Percentiles rank a stretch among this genome's conserved stretches.
phyloP scores from a whole-genome alignment of 2,888 invertebrate genomes.

The Acanthosoma haemorrhoidale region DNA sequence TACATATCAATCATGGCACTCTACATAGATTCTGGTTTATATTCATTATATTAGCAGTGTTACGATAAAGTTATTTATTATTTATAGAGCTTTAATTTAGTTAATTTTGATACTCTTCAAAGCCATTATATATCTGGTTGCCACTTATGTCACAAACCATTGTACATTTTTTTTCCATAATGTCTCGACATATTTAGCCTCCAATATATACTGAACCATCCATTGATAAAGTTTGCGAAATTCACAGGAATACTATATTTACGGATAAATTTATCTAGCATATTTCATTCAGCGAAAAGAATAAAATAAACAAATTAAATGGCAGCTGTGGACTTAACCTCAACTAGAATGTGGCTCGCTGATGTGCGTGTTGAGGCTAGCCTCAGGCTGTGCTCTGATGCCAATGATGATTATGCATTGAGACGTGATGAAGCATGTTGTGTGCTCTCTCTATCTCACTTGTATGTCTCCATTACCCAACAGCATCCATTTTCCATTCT shows the following conservation, averaged over 20 bases:
- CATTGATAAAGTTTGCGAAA: too few relatives aligned
- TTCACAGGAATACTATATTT: too few relatives aligned
- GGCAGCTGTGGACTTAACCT: constrained; percentile 23
- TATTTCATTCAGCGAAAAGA: too few relatives aligned
- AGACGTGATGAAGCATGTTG: constrained; percentile 27
- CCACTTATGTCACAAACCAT: too few relatives aligned
- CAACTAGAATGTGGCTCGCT: constrained; percentile 25
- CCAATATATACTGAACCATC: too few relatives aligned
- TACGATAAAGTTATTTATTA: background rate
- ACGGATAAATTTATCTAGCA: too few relatives aligned
- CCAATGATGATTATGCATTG: constrained; percentile 23
- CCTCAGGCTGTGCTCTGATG: constrained; percentile 18
- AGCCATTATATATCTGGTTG: constrained; percentile 5
- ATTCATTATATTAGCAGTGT: too few relatives aligned
- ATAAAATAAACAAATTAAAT: background rate
- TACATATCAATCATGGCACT: background rate
- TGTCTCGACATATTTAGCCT: too few relatives aligned
- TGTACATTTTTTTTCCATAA: too few relatives aligned
- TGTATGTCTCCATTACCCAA: background rate
- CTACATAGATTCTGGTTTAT: background rate
- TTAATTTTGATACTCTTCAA: too few relatives aligned
- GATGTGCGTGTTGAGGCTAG: constrained; percentile 23
- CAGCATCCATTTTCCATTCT: background rate
- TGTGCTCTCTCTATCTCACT: constrained; percentile 27
- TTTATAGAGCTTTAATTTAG: background rate